Percentiles rank a stretch among this genome's conserved stretches.
Evolutionary conservation across 2,888 invertebrate species (phyloP).

Genomic region (Drosophila seclusa): DNA sequence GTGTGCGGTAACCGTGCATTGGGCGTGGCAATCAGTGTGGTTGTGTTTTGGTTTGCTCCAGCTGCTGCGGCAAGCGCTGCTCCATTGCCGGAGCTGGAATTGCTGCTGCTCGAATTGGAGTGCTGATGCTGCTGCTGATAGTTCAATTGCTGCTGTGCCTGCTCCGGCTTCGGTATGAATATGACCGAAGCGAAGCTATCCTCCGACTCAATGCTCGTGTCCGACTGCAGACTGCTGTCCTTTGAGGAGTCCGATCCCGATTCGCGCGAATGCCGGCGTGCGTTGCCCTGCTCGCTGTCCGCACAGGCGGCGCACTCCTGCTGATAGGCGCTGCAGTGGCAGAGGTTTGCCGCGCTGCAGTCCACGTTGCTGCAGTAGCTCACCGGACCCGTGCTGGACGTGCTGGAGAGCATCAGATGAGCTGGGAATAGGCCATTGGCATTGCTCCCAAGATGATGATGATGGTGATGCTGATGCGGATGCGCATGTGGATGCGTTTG

Average conservation of each 20-base stretch:
- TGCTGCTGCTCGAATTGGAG: slow-evolving; percentile 83
- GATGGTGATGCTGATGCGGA: slow-evolving; percentile 67
- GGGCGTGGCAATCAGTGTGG: slow-evolving; percentile 33
- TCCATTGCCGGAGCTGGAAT: slow-evolving; percentile 83
- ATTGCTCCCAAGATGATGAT: slow-evolving; percentile 53
- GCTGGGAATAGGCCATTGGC: slow-evolving; percentile 40
- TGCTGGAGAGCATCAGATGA: slow-evolving; percentile 57
- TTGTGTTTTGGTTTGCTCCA: slow-evolving; percentile 15
- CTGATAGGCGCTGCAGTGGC: slow-evolving; percentile 81
- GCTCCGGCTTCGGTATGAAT: slow-evolving; percentile 93
- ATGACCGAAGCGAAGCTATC: slow-evolving; percentile 97
- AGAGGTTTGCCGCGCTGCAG: slow-evolving; percentile 77
- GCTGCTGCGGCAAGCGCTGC: slow-evolving; percentile 42
- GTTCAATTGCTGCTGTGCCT: slow-evolving; percentile 83
- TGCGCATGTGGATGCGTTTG: slow-evolving; percentile 49
- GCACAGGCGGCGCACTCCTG: slow-evolving; percentile 66
- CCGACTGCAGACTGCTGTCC: slow-evolving; percentile 95
- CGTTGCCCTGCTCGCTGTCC: slow-evolving; percentile 84
- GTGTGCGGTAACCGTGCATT: slow-evolving; percentile 58
- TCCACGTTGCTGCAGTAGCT: slow-evolving; percentile 81
- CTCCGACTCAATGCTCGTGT: slow-evolving; percentile 96
- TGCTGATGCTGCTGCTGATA: slow-evolving; percentile 82
- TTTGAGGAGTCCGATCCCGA: slow-evolving; percentile 95
- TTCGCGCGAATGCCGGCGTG: slow-evolving; percentile 92
- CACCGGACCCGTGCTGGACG: slow-evolving; percentile 68